A percentile compares a stretch with the other conserved stretches of the same genome.
Evolutionary conservation across 2,888 invertebrate species (phyloP).

Genomic region (Eustalomyia histrio): DNA sequence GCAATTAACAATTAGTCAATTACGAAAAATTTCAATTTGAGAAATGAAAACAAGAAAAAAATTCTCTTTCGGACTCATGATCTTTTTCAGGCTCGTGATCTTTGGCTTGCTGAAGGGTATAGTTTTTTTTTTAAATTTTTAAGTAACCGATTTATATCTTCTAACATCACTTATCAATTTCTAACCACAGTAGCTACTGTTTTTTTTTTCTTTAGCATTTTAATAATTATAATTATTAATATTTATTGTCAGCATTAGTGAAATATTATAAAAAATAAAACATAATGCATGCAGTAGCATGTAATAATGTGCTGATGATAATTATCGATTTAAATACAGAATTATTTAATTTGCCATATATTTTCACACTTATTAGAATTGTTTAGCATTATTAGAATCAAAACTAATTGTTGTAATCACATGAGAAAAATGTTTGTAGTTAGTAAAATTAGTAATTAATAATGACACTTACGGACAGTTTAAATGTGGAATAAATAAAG

Average conservation of each 20-base stretch:
- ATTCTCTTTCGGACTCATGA: no score
- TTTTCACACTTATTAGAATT: constrained; percentile 62
- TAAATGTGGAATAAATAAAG: neutral
- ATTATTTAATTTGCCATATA: constrained; percentile 60
- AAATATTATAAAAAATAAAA: constrained; percentile 23
- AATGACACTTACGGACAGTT: neutral
- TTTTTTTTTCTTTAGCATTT: constrained; percentile 26
- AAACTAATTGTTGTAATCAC: constrained; percentile 14
- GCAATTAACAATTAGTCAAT: no score
- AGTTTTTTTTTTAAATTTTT: no score
- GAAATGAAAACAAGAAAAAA: no score
- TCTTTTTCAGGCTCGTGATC: no score
- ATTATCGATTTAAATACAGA: constrained; percentile 57
- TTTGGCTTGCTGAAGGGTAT: no score
- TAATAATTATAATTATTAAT: constrained; percentile 60
- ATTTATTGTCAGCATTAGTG: constrained; percentile 56
- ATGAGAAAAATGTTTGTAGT: constrained; percentile 10
- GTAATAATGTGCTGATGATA: constrained; percentile 35
- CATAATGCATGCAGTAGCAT: constrained; percentile 20
- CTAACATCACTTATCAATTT: neutral
- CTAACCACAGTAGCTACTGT: neutral
- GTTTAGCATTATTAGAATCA: constrained; percentile 48
- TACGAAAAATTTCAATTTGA: no score
- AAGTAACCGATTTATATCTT: no score
- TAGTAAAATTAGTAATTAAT: neutral